A percentile compares a stretch with the other conserved stretches of the same genome.
phyloP scores from a whole-genome alignment of 2,888 invertebrate genomes.

The Subacronicta megacephala region DNA sequence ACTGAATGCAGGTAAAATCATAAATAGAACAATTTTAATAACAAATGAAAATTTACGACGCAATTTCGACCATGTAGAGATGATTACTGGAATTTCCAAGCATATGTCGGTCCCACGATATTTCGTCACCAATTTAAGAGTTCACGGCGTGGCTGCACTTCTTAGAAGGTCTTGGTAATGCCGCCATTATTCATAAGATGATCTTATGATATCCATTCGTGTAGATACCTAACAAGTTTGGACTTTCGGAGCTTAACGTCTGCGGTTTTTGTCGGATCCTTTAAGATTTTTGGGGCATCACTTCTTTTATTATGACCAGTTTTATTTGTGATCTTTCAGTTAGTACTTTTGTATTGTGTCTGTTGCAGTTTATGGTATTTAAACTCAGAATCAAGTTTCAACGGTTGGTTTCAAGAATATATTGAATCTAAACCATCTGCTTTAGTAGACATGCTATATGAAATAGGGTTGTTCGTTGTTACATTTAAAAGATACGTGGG shows the following conservation, averaged over 20 bases:
- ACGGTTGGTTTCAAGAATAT: neutral
- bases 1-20: conserved; percentile 20
- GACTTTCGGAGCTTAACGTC: conserved; percentile 61
- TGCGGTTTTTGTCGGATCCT: conserved; percentile 52
- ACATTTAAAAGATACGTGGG: conserved; percentile 2
- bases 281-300: conserved; percentile 28
- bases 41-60: conserved; percentile 6
- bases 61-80: conserved; percentile 10
- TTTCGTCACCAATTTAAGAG: conserved; percentile 59
- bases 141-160: conserved; percentile 67
- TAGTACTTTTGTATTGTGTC: conserved; percentile 9
- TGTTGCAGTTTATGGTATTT: conserved; percentile 3
- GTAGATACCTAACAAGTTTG: conserved; percentile 72
- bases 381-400: conserved; percentile 3
- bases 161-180: conserved; percentile 76
- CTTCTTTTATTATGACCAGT: conserved; percentile 39
- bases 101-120: conserved; percentile 44
- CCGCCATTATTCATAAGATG: conserved; percentile 79
- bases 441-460: neutral
- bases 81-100: conserved; percentile 26
- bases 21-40: conserved; percentile 14
- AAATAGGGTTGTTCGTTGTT: neutral
- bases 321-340: conserved; percentile 41
- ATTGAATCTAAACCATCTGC: neutral
- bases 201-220: conserved; percentile 80